phyloP scores from a whole-genome alignment of 2,888 invertebrate species.

The Atrina japonica region DNA sequence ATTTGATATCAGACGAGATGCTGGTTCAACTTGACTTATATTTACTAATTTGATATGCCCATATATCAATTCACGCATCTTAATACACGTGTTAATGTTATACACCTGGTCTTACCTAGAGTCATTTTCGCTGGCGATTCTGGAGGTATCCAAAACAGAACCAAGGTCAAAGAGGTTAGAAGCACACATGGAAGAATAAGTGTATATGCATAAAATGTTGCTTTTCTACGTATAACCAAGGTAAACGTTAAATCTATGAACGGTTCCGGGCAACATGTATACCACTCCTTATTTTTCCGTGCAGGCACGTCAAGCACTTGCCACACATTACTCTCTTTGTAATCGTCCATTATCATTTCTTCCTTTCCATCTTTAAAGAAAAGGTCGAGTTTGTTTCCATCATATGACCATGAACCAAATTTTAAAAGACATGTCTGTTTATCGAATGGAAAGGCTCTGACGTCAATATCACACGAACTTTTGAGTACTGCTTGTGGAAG shows the following conservation, averaged over 20 bases:
- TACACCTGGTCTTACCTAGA: slow-evolving; percentile 80
- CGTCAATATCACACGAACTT: slow-evolving; percentile 79
- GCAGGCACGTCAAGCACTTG: slow-evolving; percentile 74
- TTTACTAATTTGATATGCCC: no score
- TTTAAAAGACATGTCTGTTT: slow-evolving; percentile 79
- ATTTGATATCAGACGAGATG: no score
- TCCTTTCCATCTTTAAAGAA: slow-evolving; percentile 53
- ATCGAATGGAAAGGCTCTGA: slow-evolving; percentile 80
- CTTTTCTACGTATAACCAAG: slow-evolving; percentile 70
- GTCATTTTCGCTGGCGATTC: slow-evolving; percentile 81
- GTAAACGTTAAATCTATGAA: slow-evolving; percentile 78
- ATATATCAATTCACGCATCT: no score
- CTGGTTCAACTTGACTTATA: no score
- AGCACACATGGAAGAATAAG: slow-evolving; percentile 81
- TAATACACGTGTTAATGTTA: no score
- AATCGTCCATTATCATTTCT: slow-evolving; percentile 70
- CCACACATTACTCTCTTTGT: slow-evolving; percentile 80
- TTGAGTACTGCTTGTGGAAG: slow-evolving; percentile 78
- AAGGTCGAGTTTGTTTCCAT: slow-evolving; percentile 75
- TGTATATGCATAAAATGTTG: slow-evolving; percentile 80
- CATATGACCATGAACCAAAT: slow-evolving; percentile 80
- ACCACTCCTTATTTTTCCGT: slow-evolving; percentile 63
- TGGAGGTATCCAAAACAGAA: slow-evolving; percentile 81
- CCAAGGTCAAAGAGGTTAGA: slow-evolving; percentile 80
- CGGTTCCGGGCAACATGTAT: slow-evolving; percentile 76